Conservation (phyloP, 2,888 invertebrate genomes). For the Nezara viridula region DNA sequence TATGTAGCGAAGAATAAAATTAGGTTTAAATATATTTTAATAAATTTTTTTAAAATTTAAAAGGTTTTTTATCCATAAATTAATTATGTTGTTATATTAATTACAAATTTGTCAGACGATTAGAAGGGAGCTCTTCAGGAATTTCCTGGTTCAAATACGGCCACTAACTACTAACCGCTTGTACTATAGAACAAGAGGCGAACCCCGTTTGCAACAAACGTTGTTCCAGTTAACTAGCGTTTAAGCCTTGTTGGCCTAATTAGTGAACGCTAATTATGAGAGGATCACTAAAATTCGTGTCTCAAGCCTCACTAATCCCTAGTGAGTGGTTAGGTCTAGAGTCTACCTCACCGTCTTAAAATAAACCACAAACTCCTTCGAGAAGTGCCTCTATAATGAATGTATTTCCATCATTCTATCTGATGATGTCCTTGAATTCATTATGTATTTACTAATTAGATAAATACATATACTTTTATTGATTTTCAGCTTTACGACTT, state of each 20-base stretch:
- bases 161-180: not conserved
- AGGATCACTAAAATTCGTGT: conserved; percentile 11
- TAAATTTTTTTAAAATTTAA: too few species aligned
- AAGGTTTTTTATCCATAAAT: too few species aligned
- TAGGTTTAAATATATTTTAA: too few species aligned
- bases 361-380: not conserved
- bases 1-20: too few species aligned
- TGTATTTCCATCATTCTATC: not conserved
- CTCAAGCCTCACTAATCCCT: not conserved
- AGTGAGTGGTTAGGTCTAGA: not conserved
- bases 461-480: too few species aligned
- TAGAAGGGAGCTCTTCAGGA: not conserved
- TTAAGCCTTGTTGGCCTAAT: not conserved
- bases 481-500: too few species aligned
- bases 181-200: not conserved
- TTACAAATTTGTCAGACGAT: too few species aligned
- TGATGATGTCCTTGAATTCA: too few species aligned
- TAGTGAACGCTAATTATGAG: conserved; percentile 3
- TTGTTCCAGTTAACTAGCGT: not conserved
- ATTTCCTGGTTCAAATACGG: not conserved
- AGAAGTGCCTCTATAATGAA: not conserved
- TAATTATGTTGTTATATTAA: too few species aligned
- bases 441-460: too few species aligned
- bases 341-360: not conserved
- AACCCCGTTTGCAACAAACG: not conserved